phyloP scores from a whole-genome alignment of 2,797 vertebrate species.

The Uromys caudimaculatus region DNA sequence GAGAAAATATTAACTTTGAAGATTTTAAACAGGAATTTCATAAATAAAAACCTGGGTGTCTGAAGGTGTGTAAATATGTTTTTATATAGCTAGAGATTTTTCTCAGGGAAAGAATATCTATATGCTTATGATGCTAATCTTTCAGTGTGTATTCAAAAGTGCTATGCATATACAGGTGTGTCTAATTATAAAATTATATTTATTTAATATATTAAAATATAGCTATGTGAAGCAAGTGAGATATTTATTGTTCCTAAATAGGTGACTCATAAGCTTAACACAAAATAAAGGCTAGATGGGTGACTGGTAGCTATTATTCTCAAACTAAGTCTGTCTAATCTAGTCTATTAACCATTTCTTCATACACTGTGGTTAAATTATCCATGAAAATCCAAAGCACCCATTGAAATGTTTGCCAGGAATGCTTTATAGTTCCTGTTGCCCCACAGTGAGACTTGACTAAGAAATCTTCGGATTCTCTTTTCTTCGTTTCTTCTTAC shows the following conservation, averaged over 20 bases:
- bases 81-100: background rate
- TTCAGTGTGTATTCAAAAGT: background rate
- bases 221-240: background rate
- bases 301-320: background rate
- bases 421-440: background rate
- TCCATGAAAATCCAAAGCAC: background rate
- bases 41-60: conserved; percentile 5
- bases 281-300: background rate
- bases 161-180: background rate
- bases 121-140: background rate
- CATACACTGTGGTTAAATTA: background rate
- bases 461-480: background rate
- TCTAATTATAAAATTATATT: conserved; percentile 3
- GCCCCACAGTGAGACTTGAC: background rate
- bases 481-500: background rate
- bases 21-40: background rate
- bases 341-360: background rate
- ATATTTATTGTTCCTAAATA: background rate
- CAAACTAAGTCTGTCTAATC: background rate
- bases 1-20: conserved; percentile 55
- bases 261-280: background rate
- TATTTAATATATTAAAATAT: background rate
- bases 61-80: conserved; percentile 10
- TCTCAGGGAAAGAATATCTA: background rate
- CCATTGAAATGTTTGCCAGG: background rate